Percentiles rank a stretch among this genome's conserved stretches.
phyloP scores from a whole-genome alignment of 2,113 vertebrate species.

The Fukomys damarensis region DNA sequence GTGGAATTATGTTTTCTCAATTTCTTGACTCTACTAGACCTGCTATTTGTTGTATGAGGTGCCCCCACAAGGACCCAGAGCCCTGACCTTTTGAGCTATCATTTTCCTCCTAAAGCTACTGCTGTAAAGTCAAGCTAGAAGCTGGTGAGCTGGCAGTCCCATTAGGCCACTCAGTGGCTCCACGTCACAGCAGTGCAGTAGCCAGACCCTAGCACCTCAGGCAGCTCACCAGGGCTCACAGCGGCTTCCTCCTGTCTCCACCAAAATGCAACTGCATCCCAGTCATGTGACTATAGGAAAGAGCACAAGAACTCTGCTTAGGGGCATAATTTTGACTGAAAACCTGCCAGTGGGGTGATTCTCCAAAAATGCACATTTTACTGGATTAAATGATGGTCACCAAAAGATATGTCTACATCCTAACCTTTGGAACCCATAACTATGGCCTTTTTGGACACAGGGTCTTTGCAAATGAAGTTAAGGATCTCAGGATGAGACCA shows the following conservation, averaged over 20 bases:
- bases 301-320: fast-evolving
- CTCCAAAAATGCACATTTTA: not conserved
- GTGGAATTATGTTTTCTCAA: not conserved
- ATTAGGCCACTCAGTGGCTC: not conserved
- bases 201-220: fast-evolving
- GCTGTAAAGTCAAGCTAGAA: not conserved
- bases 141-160: not conserved
- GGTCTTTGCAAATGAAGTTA: not conserved
- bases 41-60: not conserved
- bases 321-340: not conserved
- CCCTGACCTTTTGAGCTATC: not conserved
- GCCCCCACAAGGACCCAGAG: not conserved
- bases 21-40: not conserved
- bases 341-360: not conserved
- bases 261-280: fast-evolving
- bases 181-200: fast-evolving
- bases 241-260: not conserved
- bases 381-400: not conserved
- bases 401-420: not conserved
- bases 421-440: not conserved
- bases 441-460: not conserved
- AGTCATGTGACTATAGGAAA: fast-evolving
- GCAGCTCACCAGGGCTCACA: fast-evolving
- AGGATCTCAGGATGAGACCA: not conserved
- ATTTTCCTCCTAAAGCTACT: not conserved